These are phyloP conservation scores for Psophia crepitans DNA, from an alignment of 2,113 vertebrate genomes.

Conservation along the genomic window DNA sequence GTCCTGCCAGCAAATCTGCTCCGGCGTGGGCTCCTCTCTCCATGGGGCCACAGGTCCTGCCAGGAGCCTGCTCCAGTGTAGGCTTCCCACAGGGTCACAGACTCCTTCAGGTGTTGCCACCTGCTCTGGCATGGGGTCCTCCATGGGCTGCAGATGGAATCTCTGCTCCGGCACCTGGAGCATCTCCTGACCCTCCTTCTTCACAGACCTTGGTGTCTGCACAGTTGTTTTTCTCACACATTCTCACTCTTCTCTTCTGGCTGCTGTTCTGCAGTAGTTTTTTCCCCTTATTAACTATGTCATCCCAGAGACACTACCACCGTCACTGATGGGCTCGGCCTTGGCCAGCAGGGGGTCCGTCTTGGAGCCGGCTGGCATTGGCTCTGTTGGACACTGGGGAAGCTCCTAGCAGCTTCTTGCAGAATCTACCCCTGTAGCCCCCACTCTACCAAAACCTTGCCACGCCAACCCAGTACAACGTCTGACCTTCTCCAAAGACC, in stretches of 20 bases:
- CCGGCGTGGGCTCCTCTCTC: background rate
- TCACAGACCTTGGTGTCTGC: too few species aligned
- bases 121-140: background rate
- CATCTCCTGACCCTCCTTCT: too few species aligned
- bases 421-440: too few species aligned
- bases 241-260: background rate
- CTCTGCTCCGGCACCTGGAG: too few species aligned
- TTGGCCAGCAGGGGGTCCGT: background rate
- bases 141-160: fast-evolving
- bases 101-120: background rate
- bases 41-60: background rate
- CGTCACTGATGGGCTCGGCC: background rate
- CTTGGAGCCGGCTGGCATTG: background rate
- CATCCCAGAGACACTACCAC: background rate
- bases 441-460: too few species aligned
- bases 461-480: background rate
- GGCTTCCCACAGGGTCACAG: background rate
- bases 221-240: too few species aligned
- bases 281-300: background rate
- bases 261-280: background rate
- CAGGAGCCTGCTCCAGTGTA: background rate
- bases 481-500: background rate
- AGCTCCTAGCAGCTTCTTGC: too few species aligned
- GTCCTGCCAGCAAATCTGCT: background rate
- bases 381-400: background rate